Evolutionary conservation across 1,140 invertebrate genomes (phyloP).

Genomic region (Monochamus saltuarius): DNA sequence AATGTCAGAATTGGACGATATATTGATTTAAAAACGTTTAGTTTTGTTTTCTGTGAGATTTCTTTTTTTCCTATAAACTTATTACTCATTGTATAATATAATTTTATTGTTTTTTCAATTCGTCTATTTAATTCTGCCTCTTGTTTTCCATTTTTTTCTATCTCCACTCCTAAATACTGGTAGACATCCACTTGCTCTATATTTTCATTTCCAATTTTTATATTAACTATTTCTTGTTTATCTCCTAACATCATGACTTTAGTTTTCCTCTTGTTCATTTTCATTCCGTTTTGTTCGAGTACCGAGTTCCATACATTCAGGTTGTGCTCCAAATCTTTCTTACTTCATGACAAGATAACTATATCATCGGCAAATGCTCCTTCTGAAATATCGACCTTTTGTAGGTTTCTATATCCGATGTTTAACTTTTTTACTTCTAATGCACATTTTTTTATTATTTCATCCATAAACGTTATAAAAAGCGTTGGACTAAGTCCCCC

Average conservation of each 20-base stretch:
- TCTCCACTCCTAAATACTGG: neutral
- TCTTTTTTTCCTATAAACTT: constrained; percentile 2
- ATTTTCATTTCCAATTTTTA: neutral
- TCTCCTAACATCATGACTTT: neutral
- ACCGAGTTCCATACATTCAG: neutral
- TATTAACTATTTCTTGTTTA: neutral
- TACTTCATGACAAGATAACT: neutral
- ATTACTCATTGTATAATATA: neutral
- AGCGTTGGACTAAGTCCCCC: neutral
- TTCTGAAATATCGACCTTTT: neutral
- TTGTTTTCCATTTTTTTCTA: neutral
- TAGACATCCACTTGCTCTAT: neutral
- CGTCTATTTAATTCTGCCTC: neutral
- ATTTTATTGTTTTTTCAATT: neutral
- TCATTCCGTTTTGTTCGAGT: no score
- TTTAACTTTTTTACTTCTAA: neutral
- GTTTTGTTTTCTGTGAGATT: neutral
- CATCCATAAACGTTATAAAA: neutral
- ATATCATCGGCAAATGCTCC: neutral
- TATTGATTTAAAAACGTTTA: neutral
- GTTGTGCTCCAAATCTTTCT: constrained; percentile 1
- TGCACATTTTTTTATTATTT: constrained; percentile 4
- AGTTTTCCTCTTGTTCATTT: neutral
- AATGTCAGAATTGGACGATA: no score
- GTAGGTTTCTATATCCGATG: neutral